phyloP scores from a whole-genome alignment of 2,888 invertebrate genomes.

The Perizoma flavofasciatum region DNA sequence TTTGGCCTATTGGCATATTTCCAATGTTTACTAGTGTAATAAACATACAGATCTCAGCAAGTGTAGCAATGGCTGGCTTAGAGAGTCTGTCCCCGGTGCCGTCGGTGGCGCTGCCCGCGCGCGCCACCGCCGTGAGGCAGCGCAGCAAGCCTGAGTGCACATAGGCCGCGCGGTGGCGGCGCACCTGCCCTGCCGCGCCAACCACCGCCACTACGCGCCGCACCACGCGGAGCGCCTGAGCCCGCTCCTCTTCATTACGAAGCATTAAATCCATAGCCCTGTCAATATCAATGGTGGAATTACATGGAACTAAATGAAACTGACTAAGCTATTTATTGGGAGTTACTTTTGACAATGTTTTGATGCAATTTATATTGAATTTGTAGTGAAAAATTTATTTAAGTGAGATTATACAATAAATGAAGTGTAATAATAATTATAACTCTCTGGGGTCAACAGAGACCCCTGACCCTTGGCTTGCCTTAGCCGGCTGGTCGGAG shows the following conservation, averaged over 20 bases:
- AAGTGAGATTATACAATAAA: no score
- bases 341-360: no score
- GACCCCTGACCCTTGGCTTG: no score
- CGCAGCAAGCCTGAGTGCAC: slow-evolving; percentile 91
- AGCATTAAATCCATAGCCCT: slow-evolving; percentile 95
- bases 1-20: no score
- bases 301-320: no score
- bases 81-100: slow-evolving; percentile 90
- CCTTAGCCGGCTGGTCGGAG: no score
- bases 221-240: slow-evolving; percentile 95
- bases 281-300: background rate
- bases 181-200: slow-evolving; percentile 85
- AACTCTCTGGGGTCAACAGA: no score
- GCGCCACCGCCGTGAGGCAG: slow-evolving; percentile 92
- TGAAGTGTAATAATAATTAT: no score
- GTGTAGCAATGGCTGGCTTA: slow-evolving; percentile 92
- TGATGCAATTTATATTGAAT: no score
- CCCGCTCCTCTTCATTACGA: slow-evolving; percentile 95
- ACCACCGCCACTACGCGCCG: slow-evolving; percentile 79
- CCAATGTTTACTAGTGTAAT: background rate
- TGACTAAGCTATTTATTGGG: no score
- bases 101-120: slow-evolving; percentile 89
- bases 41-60: slow-evolving; percentile 92
- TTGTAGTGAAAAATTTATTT: no score
- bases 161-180: slow-evolving; percentile 86